These are phyloP conservation scores for Asarcornis scutulata DNA, from an alignment of 2,113 vertebrate species.

Conservation along the genomic window DNA sequence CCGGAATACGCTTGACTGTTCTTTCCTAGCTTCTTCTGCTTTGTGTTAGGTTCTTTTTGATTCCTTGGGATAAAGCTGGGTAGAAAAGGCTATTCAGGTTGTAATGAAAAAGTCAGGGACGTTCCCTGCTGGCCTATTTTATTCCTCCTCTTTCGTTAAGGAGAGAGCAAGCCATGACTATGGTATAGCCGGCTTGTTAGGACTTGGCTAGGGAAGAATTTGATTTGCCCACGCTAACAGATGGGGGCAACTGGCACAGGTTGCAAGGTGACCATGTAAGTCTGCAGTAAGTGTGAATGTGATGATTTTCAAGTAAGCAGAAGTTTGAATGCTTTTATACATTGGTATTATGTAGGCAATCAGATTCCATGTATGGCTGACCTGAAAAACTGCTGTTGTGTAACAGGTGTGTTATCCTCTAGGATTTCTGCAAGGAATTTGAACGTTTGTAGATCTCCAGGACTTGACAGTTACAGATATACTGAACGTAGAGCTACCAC, in stretches of 20 bases:
- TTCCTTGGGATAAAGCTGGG: not conserved
- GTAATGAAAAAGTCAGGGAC: not conserved
- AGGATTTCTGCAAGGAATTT: not conserved
- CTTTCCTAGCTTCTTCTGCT: not conserved
- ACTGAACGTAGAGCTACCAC: not conserved
- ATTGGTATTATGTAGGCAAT: not conserved
- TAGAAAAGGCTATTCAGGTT: not conserved
- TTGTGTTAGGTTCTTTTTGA: not conserved
- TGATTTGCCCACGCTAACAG: not conserved
- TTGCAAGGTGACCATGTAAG: not conserved
- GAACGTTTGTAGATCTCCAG: not conserved
- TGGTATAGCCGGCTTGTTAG: constrained; percentile 5
- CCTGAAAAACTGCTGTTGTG: not conserved
- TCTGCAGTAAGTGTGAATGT: not conserved
- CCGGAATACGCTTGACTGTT: not conserved
- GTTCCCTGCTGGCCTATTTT: not conserved
- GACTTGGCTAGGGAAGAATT: constrained; percentile 2
- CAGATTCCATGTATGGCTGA: not conserved
- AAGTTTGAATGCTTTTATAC: not conserved
- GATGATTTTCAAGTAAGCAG: not conserved
- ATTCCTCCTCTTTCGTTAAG: not conserved
- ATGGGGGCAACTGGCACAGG: not conserved
- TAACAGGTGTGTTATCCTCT: not conserved
- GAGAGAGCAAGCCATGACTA: not conserved
- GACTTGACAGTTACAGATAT: not conserved